phyloP scores from a whole-genome alignment of 2,888 invertebrate species.

The Nomada hirtipes region DNA sequence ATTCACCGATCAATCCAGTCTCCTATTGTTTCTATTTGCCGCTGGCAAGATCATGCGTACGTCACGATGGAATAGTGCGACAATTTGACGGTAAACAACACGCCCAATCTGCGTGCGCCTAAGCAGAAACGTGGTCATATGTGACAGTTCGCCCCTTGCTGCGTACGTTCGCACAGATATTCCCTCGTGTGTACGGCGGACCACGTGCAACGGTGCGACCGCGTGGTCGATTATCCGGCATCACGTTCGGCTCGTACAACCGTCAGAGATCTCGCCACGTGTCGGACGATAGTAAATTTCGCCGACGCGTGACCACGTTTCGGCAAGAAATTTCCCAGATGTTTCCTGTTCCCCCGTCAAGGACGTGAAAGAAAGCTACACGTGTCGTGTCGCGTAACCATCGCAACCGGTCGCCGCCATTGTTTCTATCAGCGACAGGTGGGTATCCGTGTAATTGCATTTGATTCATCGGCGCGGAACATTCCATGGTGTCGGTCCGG shows the following conservation, averaged over 20 bases:
- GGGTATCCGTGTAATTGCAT: constrained; percentile 10
- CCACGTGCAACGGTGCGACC: no score
- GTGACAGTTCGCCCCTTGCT: no score
- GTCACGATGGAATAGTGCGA: no score
- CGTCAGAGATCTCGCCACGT: constrained; percentile 32
- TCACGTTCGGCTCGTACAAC: not conserved
- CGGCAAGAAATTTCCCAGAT: constrained; percentile 21
- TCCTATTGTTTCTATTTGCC: no score
- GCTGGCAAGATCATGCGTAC: no score
- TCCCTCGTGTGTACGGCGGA: no score
- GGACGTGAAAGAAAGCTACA: constrained; percentile 44
- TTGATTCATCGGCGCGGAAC: constrained; percentile 4
- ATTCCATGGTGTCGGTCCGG: not conserved
- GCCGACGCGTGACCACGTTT: constrained; percentile 31
- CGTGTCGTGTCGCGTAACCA: constrained; percentile 26
- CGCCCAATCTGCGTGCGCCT: no score
- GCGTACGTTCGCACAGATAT: no score
- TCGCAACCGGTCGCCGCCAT: not conserved
- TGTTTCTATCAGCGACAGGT: not conserved
- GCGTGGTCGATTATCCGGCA: no score
- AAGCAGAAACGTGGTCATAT: no score
- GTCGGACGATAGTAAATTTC: constrained; percentile 23
- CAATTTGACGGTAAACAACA: no score
- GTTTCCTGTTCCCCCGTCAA: constrained; percentile 27
- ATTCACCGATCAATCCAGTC: no score